Conservation (phyloP, 2,113 vertebrate genomes). For the Emydocephalus ijimae region DNA sequence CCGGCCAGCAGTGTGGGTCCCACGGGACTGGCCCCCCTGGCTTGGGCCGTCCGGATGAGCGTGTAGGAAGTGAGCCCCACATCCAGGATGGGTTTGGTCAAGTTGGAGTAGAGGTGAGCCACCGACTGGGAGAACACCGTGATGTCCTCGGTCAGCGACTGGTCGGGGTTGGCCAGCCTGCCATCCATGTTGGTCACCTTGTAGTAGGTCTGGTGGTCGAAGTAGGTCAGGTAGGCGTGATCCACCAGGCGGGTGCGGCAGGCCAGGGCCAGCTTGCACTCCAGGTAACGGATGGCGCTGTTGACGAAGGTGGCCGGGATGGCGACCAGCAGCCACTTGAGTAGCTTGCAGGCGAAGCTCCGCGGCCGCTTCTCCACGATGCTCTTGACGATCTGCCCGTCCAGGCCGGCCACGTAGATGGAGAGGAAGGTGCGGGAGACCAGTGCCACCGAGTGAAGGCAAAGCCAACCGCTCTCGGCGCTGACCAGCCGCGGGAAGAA, state of each 20-base stretch:
- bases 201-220: constrained; percentile 93
- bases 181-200: constrained; percentile 94
- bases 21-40: constrained; percentile 85
- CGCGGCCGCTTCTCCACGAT: constrained; percentile 92
- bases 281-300: constrained; percentile 94
- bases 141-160: constrained; percentile 96
- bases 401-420: constrained; percentile 92
- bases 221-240: constrained; percentile 91
- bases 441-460: constrained; percentile 90
- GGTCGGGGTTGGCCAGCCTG: constrained; percentile 92
- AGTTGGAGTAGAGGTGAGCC: constrained; percentile 96
- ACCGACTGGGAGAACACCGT: constrained; percentile 95
- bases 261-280: constrained; percentile 92
- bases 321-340: constrained; percentile 94
- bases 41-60: constrained; percentile 87
- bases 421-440: constrained; percentile 95
- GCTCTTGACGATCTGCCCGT: constrained; percentile 95
- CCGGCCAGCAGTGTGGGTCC: constrained; percentile 91
- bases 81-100: constrained; percentile 96
- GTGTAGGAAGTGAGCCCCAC: constrained; percentile 95
- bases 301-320: constrained; percentile 98
- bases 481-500: constrained; percentile 88
- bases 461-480: constrained; percentile 85
- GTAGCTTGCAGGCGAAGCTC: constrained; percentile 82
- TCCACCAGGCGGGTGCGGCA: constrained; percentile 92